These are phyloP conservation scores for Creontiades dilutus DNA, from an alignment of 2,888 invertebrate species.

Conservation along the genomic window DNA sequence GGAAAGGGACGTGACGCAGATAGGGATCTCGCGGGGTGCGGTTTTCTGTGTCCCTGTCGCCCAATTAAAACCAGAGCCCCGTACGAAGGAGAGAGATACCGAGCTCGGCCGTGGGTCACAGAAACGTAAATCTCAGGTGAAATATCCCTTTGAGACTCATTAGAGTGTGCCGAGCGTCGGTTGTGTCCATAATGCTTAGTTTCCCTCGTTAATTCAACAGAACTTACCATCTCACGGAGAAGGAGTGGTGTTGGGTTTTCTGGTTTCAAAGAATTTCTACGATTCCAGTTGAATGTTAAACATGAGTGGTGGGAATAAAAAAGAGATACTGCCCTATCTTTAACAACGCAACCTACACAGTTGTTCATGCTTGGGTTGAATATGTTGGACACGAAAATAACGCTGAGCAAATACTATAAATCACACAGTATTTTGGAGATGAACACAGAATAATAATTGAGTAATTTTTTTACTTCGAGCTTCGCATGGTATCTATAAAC, in stretches of 20 bases:
- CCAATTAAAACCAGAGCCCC: slow-evolving; percentile 4
- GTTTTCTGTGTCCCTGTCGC: slow-evolving; percentile 2
- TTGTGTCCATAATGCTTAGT: background rate
- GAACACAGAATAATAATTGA: no score
- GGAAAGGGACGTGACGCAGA: background rate
- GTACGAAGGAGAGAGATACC: background rate
- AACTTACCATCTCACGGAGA: background rate
- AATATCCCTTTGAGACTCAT: slow-evolving; percentile 5
- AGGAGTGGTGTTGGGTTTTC: background rate
- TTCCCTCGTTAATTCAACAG: background rate
- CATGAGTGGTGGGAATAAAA: no score
- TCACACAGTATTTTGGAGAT: no score
- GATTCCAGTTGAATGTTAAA: no score
- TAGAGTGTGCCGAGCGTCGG: background rate
- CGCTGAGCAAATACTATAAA: no score
- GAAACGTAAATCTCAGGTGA: slow-evolving; percentile 36
- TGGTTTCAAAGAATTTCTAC: no score
- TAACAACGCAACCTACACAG: no score
- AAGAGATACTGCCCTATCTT: no score
- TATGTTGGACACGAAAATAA: no score
- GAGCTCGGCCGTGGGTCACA: background rate
- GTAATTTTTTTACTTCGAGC: no score
- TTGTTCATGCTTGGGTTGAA: no score
- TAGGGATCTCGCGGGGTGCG: slow-evolving; percentile 1
- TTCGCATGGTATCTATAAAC: no score